Percentiles rank a stretch among this genome's conserved stretches.
These are phyloP conservation scores for Teleiodes luculella DNA, from an alignment of 2,888 invertebrate species.

Conservation along the genomic window DNA sequence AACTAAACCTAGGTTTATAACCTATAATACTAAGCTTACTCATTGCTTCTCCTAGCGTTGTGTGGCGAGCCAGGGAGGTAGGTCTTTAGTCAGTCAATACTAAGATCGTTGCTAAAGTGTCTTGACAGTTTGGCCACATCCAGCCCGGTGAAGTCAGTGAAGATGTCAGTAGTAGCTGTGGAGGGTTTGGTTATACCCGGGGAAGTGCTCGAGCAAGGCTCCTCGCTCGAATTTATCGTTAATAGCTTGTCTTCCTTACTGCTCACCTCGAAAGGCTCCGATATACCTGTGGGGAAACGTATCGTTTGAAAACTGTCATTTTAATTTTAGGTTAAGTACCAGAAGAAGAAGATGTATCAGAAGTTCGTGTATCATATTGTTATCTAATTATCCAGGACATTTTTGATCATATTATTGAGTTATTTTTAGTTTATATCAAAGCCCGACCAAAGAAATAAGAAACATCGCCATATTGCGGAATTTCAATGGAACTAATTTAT, in stretches of 20 bases:
- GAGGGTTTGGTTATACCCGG: conserved; percentile 41
- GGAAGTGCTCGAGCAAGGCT: conserved; percentile 48
- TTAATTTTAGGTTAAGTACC: no score
- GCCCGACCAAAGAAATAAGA: no score
- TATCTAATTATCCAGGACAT: no score
- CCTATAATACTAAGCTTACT: neutral
- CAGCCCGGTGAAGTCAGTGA: conserved; percentile 69
- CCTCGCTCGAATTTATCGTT: conserved; percentile 40
- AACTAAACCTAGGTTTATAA: neutral
- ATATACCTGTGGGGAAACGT: conserved; percentile 59
- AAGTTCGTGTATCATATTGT: no score
- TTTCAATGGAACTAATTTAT: no score
- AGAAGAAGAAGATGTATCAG: no score
- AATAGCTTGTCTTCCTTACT: conserved; percentile 60
- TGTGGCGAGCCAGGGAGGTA: conserved; percentile 69
- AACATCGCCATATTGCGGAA: no score
- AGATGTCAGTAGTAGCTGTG: conserved; percentile 58
- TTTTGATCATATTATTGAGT: no score
- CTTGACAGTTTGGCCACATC: conserved; percentile 70
- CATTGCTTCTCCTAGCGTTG: conserved; percentile 34
- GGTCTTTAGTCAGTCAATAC: conserved; percentile 74
- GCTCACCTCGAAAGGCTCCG: conserved; percentile 70
- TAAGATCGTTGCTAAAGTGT: conserved; percentile 71
- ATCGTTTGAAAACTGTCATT: no score
- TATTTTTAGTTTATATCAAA: no score